Evolutionary conservation across 2,797 vertebrate genomes (phyloP).

Genomic region (Tadarida brasiliensis): DNA sequence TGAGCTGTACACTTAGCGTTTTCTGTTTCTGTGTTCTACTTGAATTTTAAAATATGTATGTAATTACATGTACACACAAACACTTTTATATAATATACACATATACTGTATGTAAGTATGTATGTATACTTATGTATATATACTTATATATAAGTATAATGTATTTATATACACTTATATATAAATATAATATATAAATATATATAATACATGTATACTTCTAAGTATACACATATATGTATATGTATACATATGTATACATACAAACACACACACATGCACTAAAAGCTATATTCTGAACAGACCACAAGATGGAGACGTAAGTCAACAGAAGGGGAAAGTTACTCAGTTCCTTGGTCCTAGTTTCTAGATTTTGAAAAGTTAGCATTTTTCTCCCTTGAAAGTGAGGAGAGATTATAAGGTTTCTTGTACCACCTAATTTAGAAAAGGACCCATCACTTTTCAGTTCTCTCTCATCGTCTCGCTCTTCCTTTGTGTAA

Average conservation of each 20-base stretch:
- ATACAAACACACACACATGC: too few species aligned
- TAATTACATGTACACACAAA: background rate
- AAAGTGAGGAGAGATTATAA: background rate
- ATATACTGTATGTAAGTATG: background rate
- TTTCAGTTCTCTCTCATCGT: too few species aligned
- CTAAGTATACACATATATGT: background rate
- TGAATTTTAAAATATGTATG: background rate
- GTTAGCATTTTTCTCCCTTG: background rate
- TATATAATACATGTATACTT: background rate
- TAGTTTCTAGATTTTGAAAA: background rate
- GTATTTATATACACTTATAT: background rate
- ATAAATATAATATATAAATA: background rate
- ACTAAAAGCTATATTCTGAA: background rate
- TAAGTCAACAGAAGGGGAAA: background rate
- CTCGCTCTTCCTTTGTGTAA: background rate
- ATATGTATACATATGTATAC: fast-evolving
- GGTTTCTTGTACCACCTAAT: background rate
- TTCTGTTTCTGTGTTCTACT: background rate
- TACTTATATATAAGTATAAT: too few species aligned
- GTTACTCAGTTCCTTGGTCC: background rate
- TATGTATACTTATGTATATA: background rate
- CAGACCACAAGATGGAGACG: slow-evolving; percentile 63
- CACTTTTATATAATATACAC: background rate
- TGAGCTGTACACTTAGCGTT: background rate
- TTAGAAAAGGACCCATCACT: background rate